A percentile compares a stretch with the other conserved stretches of the same genome.
Conservation (phyloP, 2,888 invertebrate genomes). For the Tiliacea citrago region DNA sequence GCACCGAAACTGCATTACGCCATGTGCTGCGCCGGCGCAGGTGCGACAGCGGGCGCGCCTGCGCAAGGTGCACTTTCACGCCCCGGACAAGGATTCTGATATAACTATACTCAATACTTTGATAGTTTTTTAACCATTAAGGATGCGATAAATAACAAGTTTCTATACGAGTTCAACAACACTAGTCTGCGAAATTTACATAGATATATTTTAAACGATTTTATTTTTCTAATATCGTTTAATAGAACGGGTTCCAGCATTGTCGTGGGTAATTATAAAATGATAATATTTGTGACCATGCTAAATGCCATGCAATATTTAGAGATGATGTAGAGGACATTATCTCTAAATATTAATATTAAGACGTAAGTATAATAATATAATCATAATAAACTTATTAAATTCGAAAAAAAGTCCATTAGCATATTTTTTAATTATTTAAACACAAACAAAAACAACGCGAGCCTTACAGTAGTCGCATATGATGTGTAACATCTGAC, state of each 20-base stretch:
- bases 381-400: slow-evolving; percentile 13
- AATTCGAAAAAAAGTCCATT: not conserved
- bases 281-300: slow-evolving; percentile 37
- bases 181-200: slow-evolving; percentile 74
- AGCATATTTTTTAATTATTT: slow-evolving; percentile 3
- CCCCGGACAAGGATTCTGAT: slow-evolving; percentile 76
- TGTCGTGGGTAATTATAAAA: slow-evolving; percentile 24
- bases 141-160: slow-evolving; percentile 72
- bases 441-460: not conserved
- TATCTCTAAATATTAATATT: slow-evolving; percentile 23
- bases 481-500: too few relatives aligned
- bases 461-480: too few relatives aligned
- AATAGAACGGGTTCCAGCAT: slow-evolving; percentile 65
- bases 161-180: slow-evolving; percentile 73
- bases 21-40: slow-evolving; percentile 86
- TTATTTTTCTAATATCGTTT: slow-evolving; percentile 66
- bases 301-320: too few relatives aligned
- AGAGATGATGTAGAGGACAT: too few relatives aligned
- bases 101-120: slow-evolving; percentile 53
- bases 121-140: slow-evolving; percentile 43
- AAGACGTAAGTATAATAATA: too few relatives aligned
- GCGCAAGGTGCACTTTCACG: slow-evolving; percentile 86
- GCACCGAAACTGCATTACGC: slow-evolving; percentile 83
- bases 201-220: slow-evolving; percentile 73
- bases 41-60: slow-evolving; percentile 77